Base-by-base conservation (phyloP, 2,113 vertebrate species). In the Xenotilapia caudafasciata region DNA sequence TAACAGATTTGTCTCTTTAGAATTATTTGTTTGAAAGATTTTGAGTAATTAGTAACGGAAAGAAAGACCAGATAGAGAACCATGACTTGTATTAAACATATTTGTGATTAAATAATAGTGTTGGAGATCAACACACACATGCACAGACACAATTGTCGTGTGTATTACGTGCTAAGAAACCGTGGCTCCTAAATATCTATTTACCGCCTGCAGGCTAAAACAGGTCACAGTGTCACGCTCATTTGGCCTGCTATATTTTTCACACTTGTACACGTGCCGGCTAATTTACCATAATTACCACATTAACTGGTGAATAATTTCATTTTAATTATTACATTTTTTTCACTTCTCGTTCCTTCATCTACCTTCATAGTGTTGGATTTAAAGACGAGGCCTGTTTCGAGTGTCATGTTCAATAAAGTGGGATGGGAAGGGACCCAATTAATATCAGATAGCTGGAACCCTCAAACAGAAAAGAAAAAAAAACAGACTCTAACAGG, bases 231-330 rank as follows among this genome's bases (percentile, higher is more conserved):
- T 92, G 93, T 96, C 86, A 93, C 73, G 79, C 82, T 96, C 87
- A 92, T 94, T 92, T 89, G 58, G 65, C 68, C 88, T 73, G 86
- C 13, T 88, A 79, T 60, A 55, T 55, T 90, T 21, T 93, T 95
- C 92, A 96, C 95, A 96, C 95, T 81, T 92, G 65, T 92, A 94
- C 93, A 96, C 88, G 92, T 95, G 95, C 94, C 51, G 83, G 82
- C 93, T 98, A 97, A 97, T 98, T 97, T 97, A 93, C 92, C 95
- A 94, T 97, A 96, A 97, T 97, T 96, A 93, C 94, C 93, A 96
- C 95, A 97, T 97, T 95, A 96, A 94, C 96, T 96, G 96, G 96
- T 97, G 96, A 96, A 96, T 97, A 96, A 97, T 97, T 96, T 93
- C 93, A 92, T 96, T 96, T 96, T 92, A 96, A 94, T 94, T 94